Evolutionary conservation across 2,888 invertebrate species (phyloP).

Genomic region (Synanthedon tipuliformis): DNA sequence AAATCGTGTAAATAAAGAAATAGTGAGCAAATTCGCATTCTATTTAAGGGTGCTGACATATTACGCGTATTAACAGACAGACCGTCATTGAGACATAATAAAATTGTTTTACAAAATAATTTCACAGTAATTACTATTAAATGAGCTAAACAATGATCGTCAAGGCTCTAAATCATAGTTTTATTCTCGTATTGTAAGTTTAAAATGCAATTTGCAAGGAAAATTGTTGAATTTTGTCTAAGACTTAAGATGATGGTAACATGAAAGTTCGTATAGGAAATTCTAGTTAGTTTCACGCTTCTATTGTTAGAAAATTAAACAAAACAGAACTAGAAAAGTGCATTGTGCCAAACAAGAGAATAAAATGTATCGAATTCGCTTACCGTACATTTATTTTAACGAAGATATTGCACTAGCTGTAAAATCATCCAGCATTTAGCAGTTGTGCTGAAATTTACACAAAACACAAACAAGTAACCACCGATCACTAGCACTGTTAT

Average conservation of each 20-base stretch:
- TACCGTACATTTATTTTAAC: conserved; percentile 54
- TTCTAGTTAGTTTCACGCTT: too few relatives aligned
- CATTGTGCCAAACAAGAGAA: too few relatives aligned
- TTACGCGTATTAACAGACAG: background rate
- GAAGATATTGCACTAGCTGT: conserved; percentile 20
- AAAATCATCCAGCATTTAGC: conserved; percentile 26
- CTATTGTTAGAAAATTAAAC: too few relatives aligned
- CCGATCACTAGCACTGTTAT: conserved; percentile 27
- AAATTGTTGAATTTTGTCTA: too few relatives aligned
- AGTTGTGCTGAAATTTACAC: conserved; percentile 14
- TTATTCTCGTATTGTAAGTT: too few relatives aligned
- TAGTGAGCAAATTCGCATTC: background rate
- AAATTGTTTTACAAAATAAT: background rate
- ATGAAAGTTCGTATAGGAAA: too few relatives aligned
- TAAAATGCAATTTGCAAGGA: too few relatives aligned
- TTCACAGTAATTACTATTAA: background rate
- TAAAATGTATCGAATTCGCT: conserved; percentile 25
- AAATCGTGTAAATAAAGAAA: too few relatives aligned
- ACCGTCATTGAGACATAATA: conserved; percentile 6
- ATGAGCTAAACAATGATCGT: background rate
- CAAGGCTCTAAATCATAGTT: background rate
- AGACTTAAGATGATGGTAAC: too few relatives aligned
- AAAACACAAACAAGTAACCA: conserved; percentile 22
- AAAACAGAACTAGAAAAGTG: too few relatives aligned
- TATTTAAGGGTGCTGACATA: conserved; percentile 24